Conservation (phyloP, 1,140 invertebrate genomes). For the Delia radicum region DNA sequence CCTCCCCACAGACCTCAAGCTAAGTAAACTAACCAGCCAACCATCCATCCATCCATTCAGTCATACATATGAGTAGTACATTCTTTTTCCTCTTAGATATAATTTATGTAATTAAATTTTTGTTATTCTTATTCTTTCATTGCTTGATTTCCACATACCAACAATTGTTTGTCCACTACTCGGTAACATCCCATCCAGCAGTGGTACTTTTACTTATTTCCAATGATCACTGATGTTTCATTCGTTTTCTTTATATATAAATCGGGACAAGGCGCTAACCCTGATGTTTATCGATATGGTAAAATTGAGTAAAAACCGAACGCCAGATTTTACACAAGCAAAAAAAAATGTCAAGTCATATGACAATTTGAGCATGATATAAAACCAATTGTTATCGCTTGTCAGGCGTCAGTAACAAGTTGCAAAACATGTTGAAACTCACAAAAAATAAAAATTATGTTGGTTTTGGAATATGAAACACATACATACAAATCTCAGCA, state of each 20-base stretch:
- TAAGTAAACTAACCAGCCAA: background rate
- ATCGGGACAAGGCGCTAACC: slow-evolving; percentile 13
- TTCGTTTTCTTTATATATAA: background rate
- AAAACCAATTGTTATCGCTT: slow-evolving; percentile 27
- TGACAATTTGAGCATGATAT: slow-evolving; percentile 26
- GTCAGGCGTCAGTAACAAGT: slow-evolving; percentile 28
- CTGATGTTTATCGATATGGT: slow-evolving; percentile 24
- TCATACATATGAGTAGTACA: background rate
- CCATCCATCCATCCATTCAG: background rate
- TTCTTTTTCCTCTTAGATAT: slow-evolving; percentile 2
- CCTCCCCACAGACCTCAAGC: slow-evolving; percentile 16
- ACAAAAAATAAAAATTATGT: background rate
- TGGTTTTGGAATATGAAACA: slow-evolving; percentile 7
- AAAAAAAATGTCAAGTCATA: slow-evolving; percentile 19
- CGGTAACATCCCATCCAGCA: background rate
- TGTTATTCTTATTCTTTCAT: background rate
- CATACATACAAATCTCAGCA: slow-evolving; percentile 1
- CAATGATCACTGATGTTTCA: background rate
- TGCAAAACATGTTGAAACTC: slow-evolving; percentile 24
- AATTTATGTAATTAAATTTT: slow-evolving; percentile 24
- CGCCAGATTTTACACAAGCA: slow-evolving; percentile 6
- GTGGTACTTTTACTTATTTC: background rate
- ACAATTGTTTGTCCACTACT: background rate
- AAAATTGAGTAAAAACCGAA: background rate
- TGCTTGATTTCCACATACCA: background rate